Evolutionary conservation across 2,888 invertebrate species (phyloP).

Genomic region (Nebria brevicollis): DNA sequence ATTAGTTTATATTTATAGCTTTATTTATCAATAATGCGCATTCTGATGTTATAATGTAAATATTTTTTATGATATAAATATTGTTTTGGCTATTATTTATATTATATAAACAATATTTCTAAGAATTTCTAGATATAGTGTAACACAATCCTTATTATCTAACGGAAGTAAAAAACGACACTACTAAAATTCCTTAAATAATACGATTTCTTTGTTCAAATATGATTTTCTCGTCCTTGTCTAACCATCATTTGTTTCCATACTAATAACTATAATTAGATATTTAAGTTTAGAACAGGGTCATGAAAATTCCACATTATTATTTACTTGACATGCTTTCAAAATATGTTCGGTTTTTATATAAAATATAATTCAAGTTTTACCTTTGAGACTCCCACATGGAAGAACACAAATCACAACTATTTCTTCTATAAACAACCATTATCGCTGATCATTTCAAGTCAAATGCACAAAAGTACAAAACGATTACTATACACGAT

Average conservation of each 20-base stretch:
- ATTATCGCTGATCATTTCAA: conserved; percentile 55
- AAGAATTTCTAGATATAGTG: neutral
- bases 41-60: too few relatives aligned
- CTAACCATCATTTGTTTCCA: neutral
- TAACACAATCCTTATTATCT: neutral
- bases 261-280: neutral
- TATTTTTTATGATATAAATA: too few relatives aligned
- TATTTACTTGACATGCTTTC: neutral
- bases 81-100: too few relatives aligned
- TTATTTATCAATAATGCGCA: too few relatives aligned
- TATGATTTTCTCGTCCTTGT: neutral
- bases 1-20: neutral
- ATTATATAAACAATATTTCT: too few relatives aligned
- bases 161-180: neutral
- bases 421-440: conserved; percentile 60
- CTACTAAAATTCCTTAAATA: neutral
- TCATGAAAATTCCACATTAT: neutral
- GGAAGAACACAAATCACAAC: conserved; percentile 53
- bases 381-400: conserved; percentile 61
- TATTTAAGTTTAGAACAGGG: conserved; percentile 1
- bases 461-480: neutral
- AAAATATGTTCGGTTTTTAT: neutral
- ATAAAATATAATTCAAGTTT: neutral
- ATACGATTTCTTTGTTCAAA: neutral
- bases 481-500: neutral